phyloP scores from a whole-genome alignment of 1,140 invertebrate genomes.

The Polypedilum vanderplanki region DNA sequence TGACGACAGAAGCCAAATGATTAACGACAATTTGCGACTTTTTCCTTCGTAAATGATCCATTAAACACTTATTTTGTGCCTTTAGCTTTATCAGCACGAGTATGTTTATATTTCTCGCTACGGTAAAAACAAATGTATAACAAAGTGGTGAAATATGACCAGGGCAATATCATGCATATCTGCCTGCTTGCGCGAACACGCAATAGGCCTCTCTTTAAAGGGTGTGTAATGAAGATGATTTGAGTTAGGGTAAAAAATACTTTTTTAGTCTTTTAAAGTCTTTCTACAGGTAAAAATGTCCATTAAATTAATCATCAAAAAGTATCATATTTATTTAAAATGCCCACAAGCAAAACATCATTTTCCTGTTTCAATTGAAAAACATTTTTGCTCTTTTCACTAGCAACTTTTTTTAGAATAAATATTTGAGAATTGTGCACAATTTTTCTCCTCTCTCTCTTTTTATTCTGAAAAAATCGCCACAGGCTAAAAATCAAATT shows the following conservation, averaged over 20 bases:
- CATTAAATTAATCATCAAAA: slow-evolving; percentile 20
- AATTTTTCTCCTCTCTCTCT: background rate
- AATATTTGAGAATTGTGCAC: background rate
- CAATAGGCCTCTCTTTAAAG: background rate
- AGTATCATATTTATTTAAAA: background rate
- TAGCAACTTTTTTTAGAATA: background rate
- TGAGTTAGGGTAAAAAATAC: background rate
- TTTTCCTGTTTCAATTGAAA: background rate
- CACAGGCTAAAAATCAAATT: slow-evolving; percentile 6
- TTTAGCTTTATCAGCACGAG: background rate
- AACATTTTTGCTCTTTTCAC: background rate
- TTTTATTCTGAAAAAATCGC: background rate
- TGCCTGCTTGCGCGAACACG: background rate
- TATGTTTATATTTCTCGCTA: background rate
- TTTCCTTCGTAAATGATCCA: background rate
- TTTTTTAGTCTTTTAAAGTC: background rate
- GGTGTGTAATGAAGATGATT: background rate
- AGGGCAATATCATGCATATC: background rate
- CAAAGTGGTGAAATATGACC: slow-evolving; percentile 27
- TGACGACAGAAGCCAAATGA: slow-evolving; percentile 7
- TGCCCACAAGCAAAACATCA: background rate
- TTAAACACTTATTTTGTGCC: slow-evolving; percentile 5
- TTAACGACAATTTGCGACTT: background rate
- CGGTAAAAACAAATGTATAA: background rate
- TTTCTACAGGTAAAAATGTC: background rate